Percentiles rank a stretch among this genome's conserved stretches.
phyloP scores from a whole-genome alignment of 2,113 vertebrate species.

The Plestiodon gilberti region DNA sequence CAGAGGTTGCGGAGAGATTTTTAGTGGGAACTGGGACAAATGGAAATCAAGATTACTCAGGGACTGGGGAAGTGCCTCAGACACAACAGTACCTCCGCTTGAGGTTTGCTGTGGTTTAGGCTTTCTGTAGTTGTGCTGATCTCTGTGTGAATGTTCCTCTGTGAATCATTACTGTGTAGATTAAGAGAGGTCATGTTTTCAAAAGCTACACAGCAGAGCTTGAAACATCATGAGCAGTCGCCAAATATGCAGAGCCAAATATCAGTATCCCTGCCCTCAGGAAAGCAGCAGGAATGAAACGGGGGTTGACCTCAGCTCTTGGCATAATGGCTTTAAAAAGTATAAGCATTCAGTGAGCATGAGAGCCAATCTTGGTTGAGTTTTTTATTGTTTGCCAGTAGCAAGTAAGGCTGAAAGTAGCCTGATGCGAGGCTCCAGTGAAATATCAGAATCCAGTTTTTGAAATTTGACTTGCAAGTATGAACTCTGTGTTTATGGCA shows the following conservation, averaged over 20 bases:
- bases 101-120: constrained; percentile 47
- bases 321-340: constrained; percentile 2
- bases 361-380: neutral
- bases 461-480: neutral
- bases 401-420: constrained; percentile 23
- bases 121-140: constrained; percentile 57
- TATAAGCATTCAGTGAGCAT: neutral
- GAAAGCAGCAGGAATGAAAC: constrained; percentile 36
- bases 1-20: constrained; percentile 34
- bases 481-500: neutral
- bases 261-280: constrained; percentile 10
- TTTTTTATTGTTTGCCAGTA: neutral
- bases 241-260: constrained; percentile 43
- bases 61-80: constrained; percentile 41
- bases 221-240: constrained; percentile 38
- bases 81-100: constrained; percentile 21
- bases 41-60: constrained; percentile 32
- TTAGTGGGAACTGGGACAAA: constrained; percentile 34
- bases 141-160: constrained; percentile 4
- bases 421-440: constrained; percentile 36
- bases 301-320: constrained; percentile 40
- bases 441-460: neutral
- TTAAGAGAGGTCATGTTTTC: constrained; percentile 61
- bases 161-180: constrained; percentile 49
- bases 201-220: constrained; percentile 46